phyloP scores from a whole-genome alignment of 2,797 vertebrate species.

The Falco novaeseelandiae region DNA sequence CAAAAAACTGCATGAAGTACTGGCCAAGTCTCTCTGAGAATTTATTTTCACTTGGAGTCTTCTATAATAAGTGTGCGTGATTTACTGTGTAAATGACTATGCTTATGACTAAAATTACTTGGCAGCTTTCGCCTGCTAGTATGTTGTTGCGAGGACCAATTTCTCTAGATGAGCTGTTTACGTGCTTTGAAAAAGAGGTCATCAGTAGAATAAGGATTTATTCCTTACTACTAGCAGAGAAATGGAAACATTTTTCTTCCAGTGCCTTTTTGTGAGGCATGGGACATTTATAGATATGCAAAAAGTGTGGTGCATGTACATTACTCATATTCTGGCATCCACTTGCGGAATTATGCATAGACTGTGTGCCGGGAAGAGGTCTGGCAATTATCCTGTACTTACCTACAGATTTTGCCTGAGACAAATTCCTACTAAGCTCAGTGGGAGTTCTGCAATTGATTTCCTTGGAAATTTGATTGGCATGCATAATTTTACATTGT shows the following conservation, averaged over 20 bases:
- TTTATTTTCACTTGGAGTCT: neutral
- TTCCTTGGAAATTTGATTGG: neutral
- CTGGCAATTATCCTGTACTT: neutral
- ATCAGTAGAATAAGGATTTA: neutral
- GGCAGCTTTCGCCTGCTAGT: neutral
- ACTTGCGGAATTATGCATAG: neutral
- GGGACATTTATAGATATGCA: neutral
- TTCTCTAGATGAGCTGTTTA: neutral
- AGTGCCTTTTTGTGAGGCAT: neutral
- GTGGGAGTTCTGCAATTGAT: neutral
- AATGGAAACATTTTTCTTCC: neutral
- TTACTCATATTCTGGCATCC: conserved; percentile 10
- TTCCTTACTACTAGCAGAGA: neutral
- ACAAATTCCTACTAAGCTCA: neutral
- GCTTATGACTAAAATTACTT: conserved; percentile 21
- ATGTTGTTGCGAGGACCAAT: neutral
- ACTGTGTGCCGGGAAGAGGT: neutral
- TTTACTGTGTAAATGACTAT: conserved; percentile 6
- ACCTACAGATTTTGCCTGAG: neutral
- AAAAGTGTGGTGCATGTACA: neutral
- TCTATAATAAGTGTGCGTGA: neutral
- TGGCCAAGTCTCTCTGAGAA: neutral
- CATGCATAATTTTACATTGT: neutral
- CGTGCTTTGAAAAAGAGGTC: neutral
- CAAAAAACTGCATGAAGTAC: neutral